Evolutionary conservation across 1,140 invertebrate genomes (phyloP), one percentile per base, ranked within the genome.

Genomic region (Drosophila tsacasi): DNA sequence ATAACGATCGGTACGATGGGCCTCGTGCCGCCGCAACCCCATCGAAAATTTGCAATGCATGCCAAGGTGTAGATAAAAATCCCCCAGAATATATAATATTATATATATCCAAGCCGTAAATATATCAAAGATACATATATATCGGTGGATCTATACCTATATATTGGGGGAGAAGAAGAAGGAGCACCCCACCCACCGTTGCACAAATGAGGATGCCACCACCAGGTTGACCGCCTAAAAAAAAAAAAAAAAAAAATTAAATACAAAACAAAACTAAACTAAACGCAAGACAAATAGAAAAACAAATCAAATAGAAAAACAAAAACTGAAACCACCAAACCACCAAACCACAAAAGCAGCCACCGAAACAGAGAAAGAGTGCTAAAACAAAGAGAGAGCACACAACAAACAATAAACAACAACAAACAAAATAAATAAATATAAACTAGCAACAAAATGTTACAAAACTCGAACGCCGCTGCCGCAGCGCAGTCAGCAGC

Each of bases 401-500:
- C 30, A 58, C 25, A 50, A 35, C 46, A 58, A 59, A 42, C 30
- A 59, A 50, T 52, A 65, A 57, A 47, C 19, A 49, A 60, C 47
- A 30, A 57, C 52, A 42, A 39, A 13, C 46, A 44, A 49, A 21
- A 59, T 30, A 32, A 59, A 50, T 32, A 52, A 60, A 40, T 59
- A 49, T 12, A 40, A 49, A 49, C 35, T 25, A 49, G 35, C 52
- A 49, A 71, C 71, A 78, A 89, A 90, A 89, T 89, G 85, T 89
- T 89, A 82, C 84, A 89, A 89, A 89, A 89, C 84, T 81, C 84
- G 68, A 89, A 89, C 79, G 77, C 67, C 72, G 72, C 67, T 54
- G 68, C 77, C 61, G 59, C 81, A 40, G 62, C 64, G 59, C 57
- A 76, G 27, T 63, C 82, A 44, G 73, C 73, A 37, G 60, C 77